A percentile compares a stretch with the other conserved stretches of the same genome.
Evolutionary conservation across 2,113 vertebrate genomes (phyloP).

Genomic region (Psophia crepitans): DNA sequence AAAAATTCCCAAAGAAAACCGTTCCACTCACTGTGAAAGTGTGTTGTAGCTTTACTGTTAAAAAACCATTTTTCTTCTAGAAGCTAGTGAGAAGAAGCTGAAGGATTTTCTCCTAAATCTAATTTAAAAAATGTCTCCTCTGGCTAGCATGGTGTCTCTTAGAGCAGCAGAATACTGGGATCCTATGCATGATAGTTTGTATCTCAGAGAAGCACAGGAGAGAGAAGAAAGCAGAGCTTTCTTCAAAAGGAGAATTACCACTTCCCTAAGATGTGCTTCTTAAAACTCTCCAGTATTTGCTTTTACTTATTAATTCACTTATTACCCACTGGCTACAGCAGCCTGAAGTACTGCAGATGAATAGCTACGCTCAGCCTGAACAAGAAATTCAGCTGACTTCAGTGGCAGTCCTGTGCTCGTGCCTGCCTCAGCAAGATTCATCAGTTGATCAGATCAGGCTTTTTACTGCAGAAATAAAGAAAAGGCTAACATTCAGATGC

Average conservation of each 20-base stretch:
- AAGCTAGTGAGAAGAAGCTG: background rate
- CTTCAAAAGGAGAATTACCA: background rate
- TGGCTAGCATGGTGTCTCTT: background rate
- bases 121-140: background rate
- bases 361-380: background rate
- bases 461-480: background rate
- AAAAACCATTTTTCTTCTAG: background rate
- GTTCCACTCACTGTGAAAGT: background rate
- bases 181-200: background rate
- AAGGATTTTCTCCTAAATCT: background rate
- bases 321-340: background rate
- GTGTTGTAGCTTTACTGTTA: background rate
- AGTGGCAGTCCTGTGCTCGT: fast-evolving
- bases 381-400: background rate
- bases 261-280: background rate
- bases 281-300: background rate
- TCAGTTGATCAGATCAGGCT: background rate
- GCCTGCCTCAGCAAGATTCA: background rate
- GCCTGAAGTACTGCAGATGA: background rate
- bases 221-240: background rate
- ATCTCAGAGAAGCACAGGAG: background rate
- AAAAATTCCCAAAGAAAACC: background rate
- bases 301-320: background rate
- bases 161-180: background rate
- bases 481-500: background rate